Evolutionary conservation across 2,797 vertebrate genomes (phyloP).

Genomic region (Distichodus sexfasciatus): DNA sequence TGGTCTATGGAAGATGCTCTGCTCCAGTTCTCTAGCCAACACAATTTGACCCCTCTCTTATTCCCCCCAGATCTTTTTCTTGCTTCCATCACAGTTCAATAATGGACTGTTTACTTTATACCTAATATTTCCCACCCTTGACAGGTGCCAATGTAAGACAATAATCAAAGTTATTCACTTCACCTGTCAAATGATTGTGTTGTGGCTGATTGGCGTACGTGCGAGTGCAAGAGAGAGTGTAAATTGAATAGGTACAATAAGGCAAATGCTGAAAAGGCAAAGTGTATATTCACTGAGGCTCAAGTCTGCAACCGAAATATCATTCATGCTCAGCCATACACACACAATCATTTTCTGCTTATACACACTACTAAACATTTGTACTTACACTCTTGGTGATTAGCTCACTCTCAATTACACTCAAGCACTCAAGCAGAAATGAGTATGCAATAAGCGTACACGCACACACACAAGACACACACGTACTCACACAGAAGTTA

Average conservation of each 20-base stretch:
- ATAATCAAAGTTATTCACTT: too few species aligned
- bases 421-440: constrained; percentile 32
- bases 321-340: constrained; percentile 23
- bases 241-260: constrained; percentile 9
- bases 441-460: constrained; percentile 32
- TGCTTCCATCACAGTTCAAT: too few species aligned
- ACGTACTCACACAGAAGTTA: not conserved
- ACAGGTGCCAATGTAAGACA: too few species aligned
- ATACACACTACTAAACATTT: constrained; percentile 33
- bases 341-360: not conserved
- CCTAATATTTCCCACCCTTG: too few species aligned
- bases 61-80: too few species aligned
- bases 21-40: too few species aligned
- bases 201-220: too few species aligned
- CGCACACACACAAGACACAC: not conserved
- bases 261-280: not conserved
- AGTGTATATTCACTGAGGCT: constrained; percentile 27
- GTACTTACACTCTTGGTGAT: constrained; percentile 31
- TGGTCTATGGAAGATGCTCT: too few species aligned
- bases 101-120: too few species aligned
- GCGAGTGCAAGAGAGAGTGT: constrained; percentile 1
- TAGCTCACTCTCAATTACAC: constrained; percentile 40
- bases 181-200: too few species aligned
- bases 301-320: constrained; percentile 4
- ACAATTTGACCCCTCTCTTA: too few species aligned